phyloP scores from a whole-genome alignment of 1,140 invertebrate species.

The Euwallacea fornicatus region DNA sequence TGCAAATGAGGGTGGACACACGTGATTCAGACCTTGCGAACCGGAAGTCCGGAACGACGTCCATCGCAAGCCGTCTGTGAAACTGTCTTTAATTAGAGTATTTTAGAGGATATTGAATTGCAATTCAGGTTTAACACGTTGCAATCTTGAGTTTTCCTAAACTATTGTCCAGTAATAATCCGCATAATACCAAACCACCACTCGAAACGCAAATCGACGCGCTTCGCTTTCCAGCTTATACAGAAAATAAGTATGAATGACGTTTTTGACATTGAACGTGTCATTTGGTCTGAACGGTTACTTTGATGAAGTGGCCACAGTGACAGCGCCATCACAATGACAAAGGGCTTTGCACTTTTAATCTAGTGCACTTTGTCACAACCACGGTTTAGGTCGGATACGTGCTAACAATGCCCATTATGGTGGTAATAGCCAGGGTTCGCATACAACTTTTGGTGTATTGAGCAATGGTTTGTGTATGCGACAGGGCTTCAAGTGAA shows the following conservation, averaged over 20 bases:
- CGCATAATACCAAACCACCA: no score
- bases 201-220: not conserved
- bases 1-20: no score
- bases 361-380: constrained; percentile 47
- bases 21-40: no score
- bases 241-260: constrained; percentile 39
- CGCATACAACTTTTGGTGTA: not conserved
- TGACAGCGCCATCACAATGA: constrained; percentile 43
- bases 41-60: no score
- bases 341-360: constrained; percentile 40
- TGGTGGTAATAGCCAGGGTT: constrained; percentile 28
- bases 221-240: constrained; percentile 26
- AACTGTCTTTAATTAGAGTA: no score
- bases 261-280: constrained; percentile 40
- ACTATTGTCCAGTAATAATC: no score
- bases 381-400: constrained; percentile 35
- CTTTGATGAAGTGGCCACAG: constrained; percentile 45
- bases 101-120: no score
- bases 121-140: no score
- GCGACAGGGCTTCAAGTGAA: constrained; percentile 26
- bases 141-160: no score
- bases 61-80: no score
- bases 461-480: constrained; percentile 16
- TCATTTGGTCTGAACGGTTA: constrained; percentile 35
- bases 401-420: constrained; percentile 28